Conservation (phyloP, 2,113 vertebrate species). For the Otolemur garnettii region DNA sequence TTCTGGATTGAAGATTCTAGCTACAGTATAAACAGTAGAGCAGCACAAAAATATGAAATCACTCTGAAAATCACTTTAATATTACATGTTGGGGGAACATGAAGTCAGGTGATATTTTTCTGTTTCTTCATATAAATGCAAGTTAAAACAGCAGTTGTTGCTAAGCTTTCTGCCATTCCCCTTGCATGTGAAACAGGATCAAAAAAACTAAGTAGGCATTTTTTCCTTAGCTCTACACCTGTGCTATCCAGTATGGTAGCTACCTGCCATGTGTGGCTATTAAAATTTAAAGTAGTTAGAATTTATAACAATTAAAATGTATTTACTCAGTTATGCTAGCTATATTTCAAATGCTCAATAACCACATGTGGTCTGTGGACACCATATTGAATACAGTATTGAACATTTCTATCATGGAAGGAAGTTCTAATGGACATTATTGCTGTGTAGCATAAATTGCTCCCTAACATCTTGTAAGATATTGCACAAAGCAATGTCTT, state of each 20-base stretch:
- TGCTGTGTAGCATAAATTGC: neutral
- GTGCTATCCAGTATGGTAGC: neutral
- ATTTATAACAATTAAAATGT: neutral
- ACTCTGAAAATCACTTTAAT: neutral
- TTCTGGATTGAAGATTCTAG: neutral
- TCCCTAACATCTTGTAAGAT: neutral
- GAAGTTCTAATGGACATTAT: neutral
- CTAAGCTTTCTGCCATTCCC: neutral
- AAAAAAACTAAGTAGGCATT: neutral
- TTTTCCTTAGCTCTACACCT: neutral
- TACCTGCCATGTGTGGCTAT: neutral
- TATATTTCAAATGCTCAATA: neutral
- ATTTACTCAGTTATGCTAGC: neutral
- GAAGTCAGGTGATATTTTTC: slow-evolving; percentile 19
- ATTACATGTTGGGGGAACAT: neutral
- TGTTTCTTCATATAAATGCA: neutral
- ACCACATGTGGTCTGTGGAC: neutral
- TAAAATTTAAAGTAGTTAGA: slow-evolving; percentile 7
- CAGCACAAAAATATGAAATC: neutral
- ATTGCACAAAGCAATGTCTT: neutral
- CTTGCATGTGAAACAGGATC: neutral
- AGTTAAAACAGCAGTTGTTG: neutral
- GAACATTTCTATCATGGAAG: neutral
- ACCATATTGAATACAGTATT: neutral
- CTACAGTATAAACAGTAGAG: neutral